Evolutionary conservation across 92 coral and sea anemone genomes (phyloP), one percentile per base, ranked within the genome.

Genomic region (Pocillopora grandis): DNA sequence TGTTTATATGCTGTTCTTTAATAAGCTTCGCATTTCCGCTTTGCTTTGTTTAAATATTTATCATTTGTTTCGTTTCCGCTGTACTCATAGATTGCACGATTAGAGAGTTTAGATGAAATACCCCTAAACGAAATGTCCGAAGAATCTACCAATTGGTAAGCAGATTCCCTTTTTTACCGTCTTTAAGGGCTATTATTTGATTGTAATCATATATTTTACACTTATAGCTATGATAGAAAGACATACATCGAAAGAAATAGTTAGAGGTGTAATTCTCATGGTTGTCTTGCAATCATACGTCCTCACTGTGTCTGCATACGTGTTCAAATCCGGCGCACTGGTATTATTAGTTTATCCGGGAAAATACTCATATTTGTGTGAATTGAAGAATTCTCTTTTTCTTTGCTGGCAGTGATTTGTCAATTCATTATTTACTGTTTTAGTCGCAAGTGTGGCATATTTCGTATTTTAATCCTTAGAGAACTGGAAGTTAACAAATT

Each of bases 81-180:
- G 52, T 56, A 42, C 52, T 42, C 52, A 42, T 42, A 89, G 92
- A 65, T 89, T 73, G 87, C 90, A 52, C 83, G 92, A 59, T 89
- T 91, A 77, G 90, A 77, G 83, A 76, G 65, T 70, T 58, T 76
- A 58, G 89, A 85, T 16, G 57, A 62, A 57, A 65, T 5, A 67
- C 17, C 33, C 9, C 62, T 56, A 0, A 76, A 87, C 63, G 86
- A 85, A 80, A 88, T 88, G 89, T 90, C 89, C 20, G 87, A 58
- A 65, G 66, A 56, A 66, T 27, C 81, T 35, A 19, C 66, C 73
- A 72, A 52, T 33, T 20, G 90, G 86, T 74, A 62, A 42, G 48
- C 17, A 82, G 60, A n/a, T 15, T 18, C 17, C 19, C 20, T 7
- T 42, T 74, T 2, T 72, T 49, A 7, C 10, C 48, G 42, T 59